Percentiles rank a stretch among this genome's conserved stretches.
Conservation (phyloP, 1,140 invertebrate genomes). For the Delia radicum region DNA sequence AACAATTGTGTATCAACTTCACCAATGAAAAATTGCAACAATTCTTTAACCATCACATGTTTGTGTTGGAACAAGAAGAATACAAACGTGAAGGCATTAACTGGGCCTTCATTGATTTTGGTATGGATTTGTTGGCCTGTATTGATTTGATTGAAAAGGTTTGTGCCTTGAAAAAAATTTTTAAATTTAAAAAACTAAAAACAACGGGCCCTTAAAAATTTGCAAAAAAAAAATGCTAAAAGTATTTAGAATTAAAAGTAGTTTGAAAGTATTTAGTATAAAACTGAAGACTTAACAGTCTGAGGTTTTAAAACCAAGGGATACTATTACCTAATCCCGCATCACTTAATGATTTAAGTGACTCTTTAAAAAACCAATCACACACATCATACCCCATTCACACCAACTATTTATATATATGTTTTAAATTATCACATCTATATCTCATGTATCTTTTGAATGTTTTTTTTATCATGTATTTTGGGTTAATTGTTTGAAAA, state of each 20-base stretch:
- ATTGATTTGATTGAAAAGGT: conserved; percentile 98
- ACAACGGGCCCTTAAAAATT: neutral
- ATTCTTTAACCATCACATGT: conserved; percentile 99
- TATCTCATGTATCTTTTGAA: neutral
- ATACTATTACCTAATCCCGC: too few species aligned
- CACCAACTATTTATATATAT: too few species aligned
- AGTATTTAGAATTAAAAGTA: too few species aligned
- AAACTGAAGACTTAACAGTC: too few species aligned
- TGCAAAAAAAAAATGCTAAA: too few species aligned
- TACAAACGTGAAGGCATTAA: conserved; percentile 93
- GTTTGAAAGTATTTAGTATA: too few species aligned
- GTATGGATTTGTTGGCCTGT: conserved; percentile 95
- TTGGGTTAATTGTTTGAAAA: neutral
- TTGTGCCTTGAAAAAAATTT: conserved; percentile 10
- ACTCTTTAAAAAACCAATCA: too few species aligned
- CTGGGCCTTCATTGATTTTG: conserved; percentile 96
- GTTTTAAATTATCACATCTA: too few species aligned
- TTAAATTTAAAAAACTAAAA: neutral
- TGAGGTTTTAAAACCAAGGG: too few species aligned
- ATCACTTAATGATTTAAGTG: too few species aligned
- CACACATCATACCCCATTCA: too few species aligned
- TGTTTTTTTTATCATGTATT: neutral
- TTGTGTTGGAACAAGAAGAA: conserved; percentile 95
- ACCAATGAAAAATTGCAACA: conserved; percentile 97
- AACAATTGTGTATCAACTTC: conserved; percentile 99